phyloP scores from a whole-genome alignment of 2,888 invertebrate genomes.

The Patella pellucida region DNA sequence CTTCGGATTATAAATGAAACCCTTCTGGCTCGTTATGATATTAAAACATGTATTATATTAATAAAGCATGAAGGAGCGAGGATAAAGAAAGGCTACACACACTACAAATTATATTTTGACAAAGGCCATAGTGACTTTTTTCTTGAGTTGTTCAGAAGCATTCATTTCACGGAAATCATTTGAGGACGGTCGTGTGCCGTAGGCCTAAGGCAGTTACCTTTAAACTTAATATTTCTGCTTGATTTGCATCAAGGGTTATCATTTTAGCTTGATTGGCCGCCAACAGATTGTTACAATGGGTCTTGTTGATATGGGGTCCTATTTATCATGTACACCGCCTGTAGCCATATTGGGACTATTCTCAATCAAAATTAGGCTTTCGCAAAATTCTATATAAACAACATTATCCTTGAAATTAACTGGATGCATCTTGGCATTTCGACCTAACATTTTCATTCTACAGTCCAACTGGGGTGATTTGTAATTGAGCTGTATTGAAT shows the following conservation, averaged over 20 bases:
- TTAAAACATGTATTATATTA: background rate
- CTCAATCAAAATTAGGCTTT: too few relatives aligned
- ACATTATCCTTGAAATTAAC: too few relatives aligned
- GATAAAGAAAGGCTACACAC: background rate
- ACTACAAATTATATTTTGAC: constrained; percentile 1
- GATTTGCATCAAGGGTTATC: background rate
- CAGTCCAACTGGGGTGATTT: too few relatives aligned
- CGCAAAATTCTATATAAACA: too few relatives aligned
- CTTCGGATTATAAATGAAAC: too few relatives aligned
- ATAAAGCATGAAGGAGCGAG: background rate
- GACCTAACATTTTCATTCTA: too few relatives aligned
- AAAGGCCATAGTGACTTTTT: background rate
- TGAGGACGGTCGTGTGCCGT: background rate
- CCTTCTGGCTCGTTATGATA: background rate
- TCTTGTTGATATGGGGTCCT: constrained; percentile 5
- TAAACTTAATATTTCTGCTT: constrained; percentile 10
- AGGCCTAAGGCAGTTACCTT: constrained; percentile 6
- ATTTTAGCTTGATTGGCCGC: constrained; percentile 6
- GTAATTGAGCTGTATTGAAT: too few relatives aligned
- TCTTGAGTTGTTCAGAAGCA: background rate
- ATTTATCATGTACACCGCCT: background rate
- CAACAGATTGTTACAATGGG: constrained; percentile 7
- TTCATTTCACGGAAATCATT: constrained; percentile 9
- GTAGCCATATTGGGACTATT: background rate
- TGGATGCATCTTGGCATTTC: too few relatives aligned